Evolutionary conservation across 2,113 vertebrate genomes (phyloP).

Genomic region (Hystrix cristata): DNA sequence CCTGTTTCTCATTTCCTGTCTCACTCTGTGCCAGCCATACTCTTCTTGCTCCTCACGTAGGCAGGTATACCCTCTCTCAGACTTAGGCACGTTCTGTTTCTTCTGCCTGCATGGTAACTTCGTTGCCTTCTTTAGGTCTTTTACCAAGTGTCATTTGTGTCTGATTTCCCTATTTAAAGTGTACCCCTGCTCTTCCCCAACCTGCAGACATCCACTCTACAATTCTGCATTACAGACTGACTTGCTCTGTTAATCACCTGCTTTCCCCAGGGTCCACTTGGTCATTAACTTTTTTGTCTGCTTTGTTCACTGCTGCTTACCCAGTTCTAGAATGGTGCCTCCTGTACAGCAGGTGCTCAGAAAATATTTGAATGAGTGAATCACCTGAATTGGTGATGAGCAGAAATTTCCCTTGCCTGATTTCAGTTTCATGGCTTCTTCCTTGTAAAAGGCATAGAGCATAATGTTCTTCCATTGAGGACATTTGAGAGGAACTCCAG

Average conservation of each 20-base stretch:
- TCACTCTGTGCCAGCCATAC: not conserved
- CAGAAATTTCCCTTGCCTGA: not conserved
- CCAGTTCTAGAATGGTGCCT: not conserved
- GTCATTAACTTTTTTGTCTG: not conserved
- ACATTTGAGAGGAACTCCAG: not conserved
- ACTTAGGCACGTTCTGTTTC: not conserved
- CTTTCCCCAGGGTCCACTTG: not conserved
- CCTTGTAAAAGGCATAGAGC: not conserved
- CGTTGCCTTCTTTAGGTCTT: not conserved
- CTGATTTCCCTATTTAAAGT: not conserved
- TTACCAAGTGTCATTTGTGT: not conserved
- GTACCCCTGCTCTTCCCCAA: not conserved
- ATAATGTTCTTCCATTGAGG: not conserved
- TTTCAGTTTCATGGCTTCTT: not conserved
- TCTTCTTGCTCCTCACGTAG: not conserved
- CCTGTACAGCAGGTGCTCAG: not conserved
- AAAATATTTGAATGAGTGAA: not conserved
- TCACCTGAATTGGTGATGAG: not conserved
- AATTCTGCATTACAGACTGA: not conserved
- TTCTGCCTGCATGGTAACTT: not conserved
- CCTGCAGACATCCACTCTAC: not conserved
- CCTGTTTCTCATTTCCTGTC: not conserved
- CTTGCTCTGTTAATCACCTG: not conserved
- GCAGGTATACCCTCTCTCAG: not conserved
- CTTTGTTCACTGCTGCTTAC: not conserved